Percentiles rank a stretch among this genome's conserved stretches.
Conservation (phyloP, 2,888 invertebrate genomes). For the Crocallis elinguaria region DNA sequence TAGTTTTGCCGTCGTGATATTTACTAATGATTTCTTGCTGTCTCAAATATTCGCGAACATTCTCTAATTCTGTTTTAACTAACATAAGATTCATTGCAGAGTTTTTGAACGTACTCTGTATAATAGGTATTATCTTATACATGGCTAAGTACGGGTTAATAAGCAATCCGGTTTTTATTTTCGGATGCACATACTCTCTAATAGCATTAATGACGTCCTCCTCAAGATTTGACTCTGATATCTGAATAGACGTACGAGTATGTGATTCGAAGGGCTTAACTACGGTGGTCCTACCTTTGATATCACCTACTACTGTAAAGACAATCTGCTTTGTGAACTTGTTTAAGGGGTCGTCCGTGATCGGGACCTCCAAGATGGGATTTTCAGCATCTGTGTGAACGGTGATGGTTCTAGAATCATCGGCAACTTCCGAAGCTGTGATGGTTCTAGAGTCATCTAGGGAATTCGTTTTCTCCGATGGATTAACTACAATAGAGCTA, state of each 20-base stretch:
- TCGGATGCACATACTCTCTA: conserved; percentile 42
- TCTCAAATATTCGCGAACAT: conserved; percentile 35
- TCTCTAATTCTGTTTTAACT: conserved; percentile 34
- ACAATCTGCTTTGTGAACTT: conserved; percentile 34
- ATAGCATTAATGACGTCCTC: conserved; percentile 31
- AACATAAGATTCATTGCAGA: conserved; percentile 38
- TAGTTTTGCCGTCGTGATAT: conserved; percentile 44
- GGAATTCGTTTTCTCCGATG: not conserved
- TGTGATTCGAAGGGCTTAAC: conserved; percentile 40
- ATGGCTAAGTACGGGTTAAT: conserved; percentile 32
- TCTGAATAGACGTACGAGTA: conserved; percentile 26
- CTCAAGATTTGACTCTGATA: too few relatives aligned
- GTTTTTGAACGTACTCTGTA: conserved; percentile 36
- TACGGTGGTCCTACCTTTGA: conserved; percentile 29
- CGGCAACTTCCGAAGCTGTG: conserved; percentile 23
- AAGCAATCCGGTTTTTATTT: conserved; percentile 37
- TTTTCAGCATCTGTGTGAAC: conserved; percentile 35
- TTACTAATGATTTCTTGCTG: conserved; percentile 41
- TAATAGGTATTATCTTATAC: conserved; percentile 34
- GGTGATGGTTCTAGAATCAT: too few relatives aligned
- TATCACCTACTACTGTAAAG: conserved; percentile 33
- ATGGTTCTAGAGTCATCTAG: conserved; percentile 15
- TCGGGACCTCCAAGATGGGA: conserved; percentile 37
- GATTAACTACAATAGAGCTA: conserved; percentile 34
- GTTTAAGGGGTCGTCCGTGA: conserved; percentile 36